A percentile compares a stretch with the other conserved stretches of the same genome.
phyloP scores from a whole-genome alignment of 2,888 invertebrate species.

The Sthenelais limicola region DNA sequence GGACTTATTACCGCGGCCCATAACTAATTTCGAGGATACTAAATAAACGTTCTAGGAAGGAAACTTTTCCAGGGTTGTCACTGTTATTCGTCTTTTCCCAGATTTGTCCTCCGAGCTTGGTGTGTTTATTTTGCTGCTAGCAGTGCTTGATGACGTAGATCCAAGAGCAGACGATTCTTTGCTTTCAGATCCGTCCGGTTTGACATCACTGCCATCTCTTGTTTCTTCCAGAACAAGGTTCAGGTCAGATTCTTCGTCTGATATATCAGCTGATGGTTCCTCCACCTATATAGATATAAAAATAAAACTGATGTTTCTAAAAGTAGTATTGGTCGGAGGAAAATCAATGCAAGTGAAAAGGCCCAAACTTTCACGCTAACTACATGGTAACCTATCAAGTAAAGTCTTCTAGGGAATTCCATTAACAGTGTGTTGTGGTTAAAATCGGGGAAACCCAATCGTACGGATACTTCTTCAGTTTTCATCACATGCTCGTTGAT shows the following conservation, averaged over 20 bases:
- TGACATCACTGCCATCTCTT: background rate
- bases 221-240: conserved; percentile 27
- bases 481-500: no score
- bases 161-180: background rate
- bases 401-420: no score
- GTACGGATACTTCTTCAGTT: no score
- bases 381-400: no score
- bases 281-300: background rate
- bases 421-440: no score
- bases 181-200: background rate
- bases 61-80: conserved; percentile 15
- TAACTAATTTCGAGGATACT: no score
- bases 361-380: no score
- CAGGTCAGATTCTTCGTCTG: background rate
- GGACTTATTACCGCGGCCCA: no score
- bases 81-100: conserved; percentile 21
- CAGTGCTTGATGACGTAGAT: background rate
- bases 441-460: no score
- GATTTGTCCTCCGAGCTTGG: background rate
- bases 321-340: background rate
- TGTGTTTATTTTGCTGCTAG: background rate
- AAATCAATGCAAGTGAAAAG: no score
- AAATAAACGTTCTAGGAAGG: no score
- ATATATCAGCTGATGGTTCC: background rate
- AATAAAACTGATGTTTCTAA: background rate